Percentiles rank a stretch among this genome's conserved stretches.
These are phyloP conservation scores for Seira musarum DNA, from an alignment of 2,888 invertebrate species.

Conservation along the genomic window DNA sequence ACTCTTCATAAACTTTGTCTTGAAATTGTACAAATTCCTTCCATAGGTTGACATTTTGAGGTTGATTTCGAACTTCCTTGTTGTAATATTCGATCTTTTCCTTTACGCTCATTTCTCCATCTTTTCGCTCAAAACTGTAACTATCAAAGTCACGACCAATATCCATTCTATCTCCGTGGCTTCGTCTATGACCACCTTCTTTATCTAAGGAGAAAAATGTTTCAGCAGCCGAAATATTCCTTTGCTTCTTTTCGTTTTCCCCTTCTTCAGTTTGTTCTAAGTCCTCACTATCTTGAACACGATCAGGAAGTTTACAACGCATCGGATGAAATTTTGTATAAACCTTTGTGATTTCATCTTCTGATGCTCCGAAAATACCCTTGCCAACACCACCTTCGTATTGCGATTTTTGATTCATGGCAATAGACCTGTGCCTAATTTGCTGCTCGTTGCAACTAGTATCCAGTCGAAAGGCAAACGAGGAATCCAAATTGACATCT, in stretches of 20 bases:
- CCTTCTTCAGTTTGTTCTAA: conserved; percentile 13
- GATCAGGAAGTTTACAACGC: conserved; percentile 40
- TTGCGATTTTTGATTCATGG: conserved; percentile 47
- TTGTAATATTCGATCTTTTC: conserved; percentile 64
- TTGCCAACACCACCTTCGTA: conserved; percentile 36
- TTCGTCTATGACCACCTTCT: background rate
- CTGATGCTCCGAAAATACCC: conserved; percentile 61
- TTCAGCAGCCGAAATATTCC: conserved; percentile 4
- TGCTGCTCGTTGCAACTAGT: conserved; percentile 38
- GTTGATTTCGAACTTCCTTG: conserved; percentile 57
- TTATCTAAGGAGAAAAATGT: conserved; percentile 38
- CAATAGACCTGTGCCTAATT: conserved; percentile 38
- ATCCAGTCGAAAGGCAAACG: conserved; percentile 65
- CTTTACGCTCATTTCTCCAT: conserved; percentile 51
- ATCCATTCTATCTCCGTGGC: conserved; percentile 27
- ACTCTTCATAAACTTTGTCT: conserved; percentile 65
- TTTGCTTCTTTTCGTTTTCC: background rate
- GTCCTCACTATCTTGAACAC: background rate
- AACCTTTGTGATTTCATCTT: conserved; percentile 52
- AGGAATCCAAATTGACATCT: conserved; percentile 63
- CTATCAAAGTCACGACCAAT: conserved; percentile 50
- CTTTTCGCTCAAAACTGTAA: conserved; percentile 52
- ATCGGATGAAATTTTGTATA: conserved; percentile 46
- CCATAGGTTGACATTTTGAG: conserved; percentile 66
- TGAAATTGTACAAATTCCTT: conserved; percentile 68